Evolutionary conservation across 2,797 vertebrate genomes (phyloP), one percentile per base, ranked within the genome.

Genomic region (Coendou prehensilis): DNA sequence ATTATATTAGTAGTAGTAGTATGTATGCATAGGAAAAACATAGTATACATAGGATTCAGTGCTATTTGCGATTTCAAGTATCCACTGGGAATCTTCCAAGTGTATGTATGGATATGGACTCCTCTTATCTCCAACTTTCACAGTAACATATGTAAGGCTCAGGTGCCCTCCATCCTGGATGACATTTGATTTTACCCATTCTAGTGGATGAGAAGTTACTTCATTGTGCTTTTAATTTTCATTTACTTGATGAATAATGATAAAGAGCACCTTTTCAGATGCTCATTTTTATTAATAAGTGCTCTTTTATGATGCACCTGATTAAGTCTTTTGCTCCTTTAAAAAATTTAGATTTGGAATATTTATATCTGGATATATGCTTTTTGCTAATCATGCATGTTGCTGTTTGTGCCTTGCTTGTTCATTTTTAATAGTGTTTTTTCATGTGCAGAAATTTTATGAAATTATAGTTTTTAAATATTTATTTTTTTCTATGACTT

Each of bases 121-220:
- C 28, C 26, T 63, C 61, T 14, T 63, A 13, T 30, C 28, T 63
- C 61, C 28, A 63, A 63, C 13, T 63, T 63, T 63, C 10, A 63
- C 28, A 63, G 61, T 28, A 63, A 6, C 45, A 15, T 23, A 26
- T 33, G 6, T 50, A 28, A n/a, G 33, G 1, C 2, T 2, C 23
- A 56, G 15, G 23, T 45, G 15, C 9, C 47, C n/a, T 57, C n/a
- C 5, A 18, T 64, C 41, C 26, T 56, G n/a, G 1, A 15, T 15
- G 20, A 30, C 15, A 18, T 22, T 73, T 56, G 64, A 41, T 57
- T 73, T 71, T 6, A 56, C 67, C n/a, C 9, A 20, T 20, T 56
- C 0, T 28, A 30, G 52, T 45, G 26, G 26, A 17, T 1, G 0
- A 30, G 52, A 45, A 87, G 30, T 10, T 30, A 28, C 20, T 37